Evolutionary conservation across 2,113 vertebrate genomes (phyloP).

Genomic region (Eidolon helvum): DNA sequence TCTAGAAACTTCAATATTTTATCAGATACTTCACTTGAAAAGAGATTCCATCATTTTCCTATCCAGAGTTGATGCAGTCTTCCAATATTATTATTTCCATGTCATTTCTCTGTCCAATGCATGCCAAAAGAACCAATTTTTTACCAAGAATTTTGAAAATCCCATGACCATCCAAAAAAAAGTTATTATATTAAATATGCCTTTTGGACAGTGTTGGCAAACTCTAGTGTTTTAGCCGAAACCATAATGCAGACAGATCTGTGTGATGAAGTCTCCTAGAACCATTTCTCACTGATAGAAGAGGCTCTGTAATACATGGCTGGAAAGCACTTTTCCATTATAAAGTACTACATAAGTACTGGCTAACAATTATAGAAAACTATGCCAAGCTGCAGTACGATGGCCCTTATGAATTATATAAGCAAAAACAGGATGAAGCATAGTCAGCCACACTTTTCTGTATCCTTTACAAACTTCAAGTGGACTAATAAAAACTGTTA

Average conservation of each 20-base stretch:
- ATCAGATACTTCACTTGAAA: background rate
- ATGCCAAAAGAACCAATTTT: background rate
- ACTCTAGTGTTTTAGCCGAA: background rate
- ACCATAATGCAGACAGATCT: background rate
- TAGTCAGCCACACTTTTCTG: background rate
- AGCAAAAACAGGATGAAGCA: background rate
- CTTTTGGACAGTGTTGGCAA: background rate
- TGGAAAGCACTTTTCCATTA: conserved; percentile 20
- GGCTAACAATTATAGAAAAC: background rate
- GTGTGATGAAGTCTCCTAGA: background rate
- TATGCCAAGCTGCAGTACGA: background rate
- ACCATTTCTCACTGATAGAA: conserved; percentile 39
- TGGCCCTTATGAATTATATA: conserved; percentile 24
- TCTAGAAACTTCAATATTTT: background rate
- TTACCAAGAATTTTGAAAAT: conserved; percentile 37
- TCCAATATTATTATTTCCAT: background rate
- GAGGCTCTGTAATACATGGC: background rate
- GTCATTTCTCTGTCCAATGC: background rate
- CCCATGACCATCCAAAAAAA: background rate
- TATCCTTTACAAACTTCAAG: background rate
- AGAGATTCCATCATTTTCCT: background rate
- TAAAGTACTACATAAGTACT: conserved; percentile 21
- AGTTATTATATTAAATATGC: background rate
- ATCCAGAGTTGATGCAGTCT: background rate
- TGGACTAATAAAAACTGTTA: background rate